Percentiles rank a stretch among this genome's conserved stretches.
Conservation (phyloP, 2,797 vertebrate species). For the Pangasius macronema region DNA sequence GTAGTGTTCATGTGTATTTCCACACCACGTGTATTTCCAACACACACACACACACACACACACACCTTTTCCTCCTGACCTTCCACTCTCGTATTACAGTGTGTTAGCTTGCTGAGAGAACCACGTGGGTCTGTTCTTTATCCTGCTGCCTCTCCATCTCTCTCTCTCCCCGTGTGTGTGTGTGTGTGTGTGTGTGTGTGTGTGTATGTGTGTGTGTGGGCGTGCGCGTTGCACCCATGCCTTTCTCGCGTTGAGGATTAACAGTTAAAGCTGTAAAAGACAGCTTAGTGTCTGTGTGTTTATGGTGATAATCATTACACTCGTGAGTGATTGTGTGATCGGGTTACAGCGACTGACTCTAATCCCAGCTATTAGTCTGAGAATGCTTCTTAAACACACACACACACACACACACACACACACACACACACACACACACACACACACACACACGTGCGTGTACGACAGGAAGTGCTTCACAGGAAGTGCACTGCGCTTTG, state of each 20-base stretch:
- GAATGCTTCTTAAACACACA: background rate
- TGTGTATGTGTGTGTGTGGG: background rate
- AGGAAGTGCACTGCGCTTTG: background rate
- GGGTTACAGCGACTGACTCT: background rate
- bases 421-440: background rate
- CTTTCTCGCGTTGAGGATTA: background rate
- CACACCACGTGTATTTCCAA: background rate
- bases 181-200: constrained; percentile 4
- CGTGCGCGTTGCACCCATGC: background rate
- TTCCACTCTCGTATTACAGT: constrained; percentile 4
- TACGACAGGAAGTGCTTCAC: background rate
- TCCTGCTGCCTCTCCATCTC: background rate
- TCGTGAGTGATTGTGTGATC: background rate
- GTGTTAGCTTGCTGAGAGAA: background rate
- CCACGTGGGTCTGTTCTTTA: background rate
- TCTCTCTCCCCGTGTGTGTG: background rate
- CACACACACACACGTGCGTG: no score
- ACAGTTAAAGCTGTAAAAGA: constrained; percentile 28
- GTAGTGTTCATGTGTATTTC: no score
- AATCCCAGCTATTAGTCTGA: background rate
- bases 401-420: background rate
- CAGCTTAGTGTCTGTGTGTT: constrained; percentile 2
- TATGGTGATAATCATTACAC: background rate
- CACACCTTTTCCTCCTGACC: background rate
- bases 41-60: background rate